phyloP scores from a whole-genome alignment of 2,888 invertebrate genomes.

The Atherix ibis region DNA sequence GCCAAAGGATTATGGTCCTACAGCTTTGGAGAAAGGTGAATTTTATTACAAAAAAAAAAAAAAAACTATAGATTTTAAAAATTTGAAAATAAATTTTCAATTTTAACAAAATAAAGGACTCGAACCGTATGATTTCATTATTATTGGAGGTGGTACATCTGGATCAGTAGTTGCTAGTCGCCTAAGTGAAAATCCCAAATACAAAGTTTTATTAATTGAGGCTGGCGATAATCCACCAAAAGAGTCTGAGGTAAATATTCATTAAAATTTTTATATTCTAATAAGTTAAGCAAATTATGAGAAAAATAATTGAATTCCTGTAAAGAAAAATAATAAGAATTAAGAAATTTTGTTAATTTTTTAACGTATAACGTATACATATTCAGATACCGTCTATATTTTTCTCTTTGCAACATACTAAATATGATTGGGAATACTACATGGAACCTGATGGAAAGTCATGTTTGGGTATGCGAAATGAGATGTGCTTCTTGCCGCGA shows the following conservation, averaged over 20 bases:
- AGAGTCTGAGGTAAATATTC: slow-evolving; percentile 18
- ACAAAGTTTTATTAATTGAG: slow-evolving; percentile 44
- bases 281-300: background rate
- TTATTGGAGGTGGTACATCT: slow-evolving; percentile 29
- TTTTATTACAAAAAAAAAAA: too few species aligned
- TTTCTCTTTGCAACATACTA: slow-evolving; percentile 15
- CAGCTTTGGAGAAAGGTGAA: slow-evolving; percentile 20
- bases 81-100: background rate
- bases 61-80: slow-evolving; percentile 3
- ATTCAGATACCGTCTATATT: slow-evolving; percentile 18
- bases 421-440: slow-evolving; percentile 21
- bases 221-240: slow-evolving; percentile 44
- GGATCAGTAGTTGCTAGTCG: slow-evolving; percentile 44
- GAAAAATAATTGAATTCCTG: background rate
- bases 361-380: background rate
- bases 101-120: background rate
- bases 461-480: slow-evolving; percentile 19
- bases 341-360: too few species aligned
- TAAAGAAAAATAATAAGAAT: background rate
- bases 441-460: slow-evolving; percentile 18
- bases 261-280: background rate
- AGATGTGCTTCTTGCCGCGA: slow-evolving; percentile 49
- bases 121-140: slow-evolving; percentile 2
- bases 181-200: slow-evolving; percentile 37
- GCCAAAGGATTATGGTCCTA: slow-evolving; percentile 35